Percentiles rank a stretch among this genome's conserved stretches.
Conservation (phyloP, 2,797 vertebrate species). For the Aythya fuligula region DNA sequence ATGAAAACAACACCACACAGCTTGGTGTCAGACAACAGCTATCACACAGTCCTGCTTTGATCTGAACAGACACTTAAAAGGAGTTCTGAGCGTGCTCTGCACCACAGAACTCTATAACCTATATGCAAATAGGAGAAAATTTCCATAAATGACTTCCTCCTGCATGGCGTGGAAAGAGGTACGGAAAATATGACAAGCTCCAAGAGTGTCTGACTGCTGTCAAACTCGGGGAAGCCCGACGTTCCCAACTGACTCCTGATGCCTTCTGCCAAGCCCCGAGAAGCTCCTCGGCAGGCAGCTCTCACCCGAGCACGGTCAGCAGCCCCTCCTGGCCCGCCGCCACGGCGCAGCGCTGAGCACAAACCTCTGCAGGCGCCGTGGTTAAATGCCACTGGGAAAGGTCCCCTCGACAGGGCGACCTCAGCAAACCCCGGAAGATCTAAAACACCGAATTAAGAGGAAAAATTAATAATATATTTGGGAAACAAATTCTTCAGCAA, state of each 20-base stretch:
- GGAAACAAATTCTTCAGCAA: not conserved
- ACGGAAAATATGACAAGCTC: constrained; percentile 65
- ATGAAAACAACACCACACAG: constrained; percentile 95
- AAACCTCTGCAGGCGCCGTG: not conserved
- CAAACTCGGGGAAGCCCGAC: constrained; percentile 52
- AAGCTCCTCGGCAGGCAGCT: not conserved
- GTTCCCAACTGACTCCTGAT: constrained; percentile 42
- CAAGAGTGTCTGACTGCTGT: constrained; percentile 70
- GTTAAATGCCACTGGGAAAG: not conserved
- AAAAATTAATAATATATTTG: not conserved
- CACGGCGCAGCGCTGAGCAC: not conserved
- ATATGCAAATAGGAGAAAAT: constrained; percentile 86
- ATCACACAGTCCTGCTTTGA: constrained; percentile 90
- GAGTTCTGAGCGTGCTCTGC: constrained; percentile 76
- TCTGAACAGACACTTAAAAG: constrained; percentile 87
- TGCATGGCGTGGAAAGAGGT: constrained; percentile 65
- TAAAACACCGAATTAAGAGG: accelerated
- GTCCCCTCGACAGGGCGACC: too few species aligned
- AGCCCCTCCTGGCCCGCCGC: not conserved
- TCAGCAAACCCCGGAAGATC: not conserved
- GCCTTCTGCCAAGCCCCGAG: constrained; percentile 39
- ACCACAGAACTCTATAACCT: constrained; percentile 83
- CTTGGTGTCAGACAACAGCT: constrained; percentile 90
- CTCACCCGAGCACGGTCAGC: not conserved
- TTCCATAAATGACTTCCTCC: constrained; percentile 82